Conservation (phyloP, 1,140 invertebrate species). For the Panagrolaimus sp. region DNA sequence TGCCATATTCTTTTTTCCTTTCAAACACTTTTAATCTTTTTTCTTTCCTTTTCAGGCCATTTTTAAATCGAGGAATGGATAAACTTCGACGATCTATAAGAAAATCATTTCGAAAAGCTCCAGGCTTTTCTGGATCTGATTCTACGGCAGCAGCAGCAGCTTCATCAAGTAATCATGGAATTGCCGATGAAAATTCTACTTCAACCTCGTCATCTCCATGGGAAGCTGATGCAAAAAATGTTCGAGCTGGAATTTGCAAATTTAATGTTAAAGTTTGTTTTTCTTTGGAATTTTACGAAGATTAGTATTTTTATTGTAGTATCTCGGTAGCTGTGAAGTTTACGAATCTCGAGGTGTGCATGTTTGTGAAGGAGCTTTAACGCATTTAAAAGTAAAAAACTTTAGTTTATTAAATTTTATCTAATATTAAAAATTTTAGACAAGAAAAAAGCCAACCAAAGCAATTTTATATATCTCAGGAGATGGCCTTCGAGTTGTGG, state of each 20-base stretch:
- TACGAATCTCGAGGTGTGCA: conserved; percentile 98
- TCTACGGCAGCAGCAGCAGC: conserved; percentile 13
- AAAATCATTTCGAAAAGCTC: conserved; percentile 77
- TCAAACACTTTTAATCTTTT: background rate
- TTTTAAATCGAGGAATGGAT: conserved; percentile 69
- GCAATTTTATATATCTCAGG: conserved; percentile 90
- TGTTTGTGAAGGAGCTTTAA: conserved; percentile 96
- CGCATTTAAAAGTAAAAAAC: conserved; percentile 64
- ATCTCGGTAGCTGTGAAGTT: conserved; percentile 96
- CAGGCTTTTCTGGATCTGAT: conserved; percentile 63
- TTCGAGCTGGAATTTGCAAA: conserved; percentile 85
- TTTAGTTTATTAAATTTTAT: conserved; percentile 69
- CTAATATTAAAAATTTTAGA: conserved; percentile 62
- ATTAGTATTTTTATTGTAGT: conserved; percentile 64
- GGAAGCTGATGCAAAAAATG: conserved; percentile 93
- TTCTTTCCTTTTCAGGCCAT: conserved; percentile 34
- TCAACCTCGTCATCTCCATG: conserved; percentile 74
- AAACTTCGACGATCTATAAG: conserved; percentile 80
- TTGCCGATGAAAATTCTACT: conserved; percentile 60
- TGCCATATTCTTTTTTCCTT: too few species aligned
- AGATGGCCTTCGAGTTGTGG: conserved; percentile 91
- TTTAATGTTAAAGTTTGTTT: conserved; percentile 82
- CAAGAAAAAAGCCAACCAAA: conserved; percentile 80
- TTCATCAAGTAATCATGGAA: conserved; percentile 1
- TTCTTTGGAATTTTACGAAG: conserved; percentile 21